Evolutionary conservation across 2,113 vertebrate genomes (phyloP).

Genomic region (Ariopsis seemanni): DNA sequence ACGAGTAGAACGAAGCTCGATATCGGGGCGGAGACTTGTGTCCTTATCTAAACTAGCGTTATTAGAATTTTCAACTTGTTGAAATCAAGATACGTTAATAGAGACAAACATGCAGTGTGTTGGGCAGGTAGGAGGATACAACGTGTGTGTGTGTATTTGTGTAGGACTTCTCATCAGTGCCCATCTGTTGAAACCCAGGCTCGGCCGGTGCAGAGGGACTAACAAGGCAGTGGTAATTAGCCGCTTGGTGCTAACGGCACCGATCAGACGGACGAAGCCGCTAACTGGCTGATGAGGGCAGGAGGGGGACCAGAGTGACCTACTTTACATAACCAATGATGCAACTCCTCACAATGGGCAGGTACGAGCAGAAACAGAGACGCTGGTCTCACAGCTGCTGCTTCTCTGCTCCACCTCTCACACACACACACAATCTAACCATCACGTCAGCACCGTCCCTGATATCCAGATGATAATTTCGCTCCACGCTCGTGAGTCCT

Average conservation of each 20-base stretch:
- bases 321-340: constrained; percentile 46
- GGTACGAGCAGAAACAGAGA: neutral
- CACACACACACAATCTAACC: neutral
- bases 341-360: constrained; percentile 28
- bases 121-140: neutral
- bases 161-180: constrained; percentile 30
- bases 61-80: neutral
- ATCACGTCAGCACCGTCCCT: constrained; percentile 8
- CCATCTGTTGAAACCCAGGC: constrained; percentile 49
- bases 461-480: neutral
- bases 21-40: no score
- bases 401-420: neutral
- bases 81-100: neutral
- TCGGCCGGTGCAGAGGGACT: constrained; percentile 40
- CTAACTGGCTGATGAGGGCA: constrained; percentile 32
- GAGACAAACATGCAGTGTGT: neutral
- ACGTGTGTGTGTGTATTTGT: neutral
- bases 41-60: neutral
- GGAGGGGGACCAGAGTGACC: constrained; percentile 34
- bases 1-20: neutral
- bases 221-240: constrained; percentile 52
- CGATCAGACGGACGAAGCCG: constrained; percentile 47
- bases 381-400: neutral
- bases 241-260: constrained; percentile 43
- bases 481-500: neutral